phyloP scores from a whole-genome alignment of 2,113 vertebrate species.

The Pelecanus crispus region DNA sequence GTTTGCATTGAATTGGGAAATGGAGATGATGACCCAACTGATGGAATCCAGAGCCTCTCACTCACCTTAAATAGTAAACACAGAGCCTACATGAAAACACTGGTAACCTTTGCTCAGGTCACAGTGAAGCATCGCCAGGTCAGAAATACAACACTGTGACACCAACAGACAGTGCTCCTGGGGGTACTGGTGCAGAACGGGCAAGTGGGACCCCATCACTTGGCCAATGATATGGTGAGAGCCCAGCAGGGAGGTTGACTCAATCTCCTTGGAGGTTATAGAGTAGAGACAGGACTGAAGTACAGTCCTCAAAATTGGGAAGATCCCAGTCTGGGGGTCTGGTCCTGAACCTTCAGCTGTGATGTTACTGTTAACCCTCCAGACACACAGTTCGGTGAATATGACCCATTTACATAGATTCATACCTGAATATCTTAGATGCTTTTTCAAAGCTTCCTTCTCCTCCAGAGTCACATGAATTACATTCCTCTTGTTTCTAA shows the following conservation, averaged over 20 bases:
- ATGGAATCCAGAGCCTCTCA: not conserved
- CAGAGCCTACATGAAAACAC: not conserved
- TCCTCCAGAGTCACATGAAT: not conserved
- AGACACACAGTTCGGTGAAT: not conserved
- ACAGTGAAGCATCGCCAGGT: not conserved
- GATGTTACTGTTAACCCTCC: not conserved
- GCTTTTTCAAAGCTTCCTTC: not conserved
- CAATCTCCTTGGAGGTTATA: not conserved
- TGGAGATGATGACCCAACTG: not conserved
- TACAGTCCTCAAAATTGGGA: not conserved
- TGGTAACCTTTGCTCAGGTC: not conserved
- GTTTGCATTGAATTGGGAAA: not conserved
- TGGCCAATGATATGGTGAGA: not conserved
- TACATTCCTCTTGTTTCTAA: not conserved
- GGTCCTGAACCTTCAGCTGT: not conserved
- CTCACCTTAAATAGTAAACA: not conserved
- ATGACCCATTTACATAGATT: not conserved
- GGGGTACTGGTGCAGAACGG: not conserved
- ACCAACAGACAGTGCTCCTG: not conserved
- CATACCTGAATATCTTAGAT: not conserved
- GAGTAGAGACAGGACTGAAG: not conserved
- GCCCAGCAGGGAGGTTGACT: not conserved
- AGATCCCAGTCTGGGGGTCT: not conserved
- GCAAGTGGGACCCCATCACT: not conserved
- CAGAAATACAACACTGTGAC: fast-evolving